Percentiles rank a stretch among this genome's conserved stretches.
These are phyloP conservation scores for Hyla sarda DNA, from an alignment of 2,113 vertebrate species.

Conservation along the genomic window DNA sequence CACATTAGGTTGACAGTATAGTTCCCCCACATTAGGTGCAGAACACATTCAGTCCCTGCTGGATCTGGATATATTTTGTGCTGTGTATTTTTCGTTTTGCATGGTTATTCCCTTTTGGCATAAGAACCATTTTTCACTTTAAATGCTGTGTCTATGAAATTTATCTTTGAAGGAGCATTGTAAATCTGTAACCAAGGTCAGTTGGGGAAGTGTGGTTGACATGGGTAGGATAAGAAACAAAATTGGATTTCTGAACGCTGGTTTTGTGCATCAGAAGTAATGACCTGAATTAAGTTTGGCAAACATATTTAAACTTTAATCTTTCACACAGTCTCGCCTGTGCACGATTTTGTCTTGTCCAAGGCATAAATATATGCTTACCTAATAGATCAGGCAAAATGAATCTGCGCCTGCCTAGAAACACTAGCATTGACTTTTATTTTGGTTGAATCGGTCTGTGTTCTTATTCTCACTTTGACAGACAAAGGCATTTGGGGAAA, in stretches of 20 bases:
- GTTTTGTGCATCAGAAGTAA: constrained; percentile 42
- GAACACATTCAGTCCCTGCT: neutral
- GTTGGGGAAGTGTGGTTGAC: constrained; percentile 43
- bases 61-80: neutral
- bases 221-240: constrained; percentile 36
- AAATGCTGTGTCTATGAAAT: constrained; percentile 16
- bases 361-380: neutral
- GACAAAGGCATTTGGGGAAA: neutral
- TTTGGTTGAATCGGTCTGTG: neutral
- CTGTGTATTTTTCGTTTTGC: constrained; percentile 8
- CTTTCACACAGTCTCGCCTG: constrained; percentile 30
- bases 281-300: constrained; percentile 52
- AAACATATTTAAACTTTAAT: constrained; percentile 57
- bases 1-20: too few species aligned
- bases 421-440: neutral
- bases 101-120: neutral
- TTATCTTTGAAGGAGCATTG: constrained; percentile 5
- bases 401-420: neutral
- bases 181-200: constrained; percentile 52
- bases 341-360: constrained; percentile 32
- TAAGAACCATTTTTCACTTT: constrained; percentile 37
- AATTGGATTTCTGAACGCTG: constrained; percentile 49
- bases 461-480: neutral
- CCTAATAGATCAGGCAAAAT: neutral
- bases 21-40: too few species aligned